phyloP scores from a whole-genome alignment of 2,797 vertebrate genomes.

The Acanthornis magna region DNA sequence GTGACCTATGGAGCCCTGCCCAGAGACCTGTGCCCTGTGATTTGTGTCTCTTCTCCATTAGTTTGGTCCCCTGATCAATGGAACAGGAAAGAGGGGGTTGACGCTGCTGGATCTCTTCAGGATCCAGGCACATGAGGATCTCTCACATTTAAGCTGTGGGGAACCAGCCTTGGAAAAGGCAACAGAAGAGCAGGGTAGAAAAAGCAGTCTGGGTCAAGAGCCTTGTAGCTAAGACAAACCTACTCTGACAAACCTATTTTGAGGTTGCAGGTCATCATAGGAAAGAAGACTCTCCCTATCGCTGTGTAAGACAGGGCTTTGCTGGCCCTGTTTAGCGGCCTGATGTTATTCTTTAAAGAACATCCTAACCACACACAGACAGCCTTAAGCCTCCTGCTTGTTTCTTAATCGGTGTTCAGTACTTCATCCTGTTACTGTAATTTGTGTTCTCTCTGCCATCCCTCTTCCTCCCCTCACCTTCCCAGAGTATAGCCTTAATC shows the following conservation, averaged over 20 bases:
- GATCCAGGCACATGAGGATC: fast-evolving
- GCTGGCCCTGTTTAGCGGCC: background rate
- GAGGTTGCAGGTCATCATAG: background rate
- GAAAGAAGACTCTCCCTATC: background rate
- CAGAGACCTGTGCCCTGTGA: background rate
- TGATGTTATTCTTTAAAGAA: background rate
- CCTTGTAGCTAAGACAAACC: background rate
- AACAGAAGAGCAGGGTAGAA: background rate
- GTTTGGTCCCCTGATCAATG: background rate
- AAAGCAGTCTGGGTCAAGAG: background rate
- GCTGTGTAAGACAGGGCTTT: background rate
- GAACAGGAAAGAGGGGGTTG: background rate
- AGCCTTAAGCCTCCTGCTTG: background rate
- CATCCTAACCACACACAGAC: background rate
- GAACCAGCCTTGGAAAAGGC: background rate
- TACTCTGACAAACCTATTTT: background rate
- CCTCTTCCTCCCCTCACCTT: background rate
- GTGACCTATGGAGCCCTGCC: background rate
- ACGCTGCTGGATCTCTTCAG: background rate
- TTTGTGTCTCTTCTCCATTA: background rate
- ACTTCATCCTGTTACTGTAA: background rate
- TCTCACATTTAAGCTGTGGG: background rate
- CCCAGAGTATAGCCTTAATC: background rate
- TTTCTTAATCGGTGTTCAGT: background rate
- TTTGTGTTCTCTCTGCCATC: background rate